Evolutionary conservation across 2,113 vertebrate species (phyloP).

Genomic region (Myrmecophaga tridactyla): DNA sequence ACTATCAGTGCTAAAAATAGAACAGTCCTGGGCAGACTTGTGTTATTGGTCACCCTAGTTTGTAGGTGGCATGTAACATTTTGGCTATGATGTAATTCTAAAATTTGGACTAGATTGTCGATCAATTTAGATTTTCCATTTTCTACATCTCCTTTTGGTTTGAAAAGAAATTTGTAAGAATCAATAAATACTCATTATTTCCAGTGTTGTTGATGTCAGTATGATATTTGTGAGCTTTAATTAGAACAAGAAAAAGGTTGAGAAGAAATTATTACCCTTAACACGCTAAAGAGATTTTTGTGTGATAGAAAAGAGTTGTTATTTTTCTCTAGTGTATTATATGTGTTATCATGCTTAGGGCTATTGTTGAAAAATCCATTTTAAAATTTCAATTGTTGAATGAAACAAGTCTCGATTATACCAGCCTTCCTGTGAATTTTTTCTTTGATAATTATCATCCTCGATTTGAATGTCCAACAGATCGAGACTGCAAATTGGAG

Average conservation of each 20-base stretch:
- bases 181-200: not conserved
- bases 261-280: not conserved
- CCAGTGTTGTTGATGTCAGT: not conserved
- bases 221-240: not conserved
- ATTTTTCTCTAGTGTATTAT: not conserved
- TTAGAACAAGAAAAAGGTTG: not conserved
- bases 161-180: not conserved
- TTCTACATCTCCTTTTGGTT: not conserved
- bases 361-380: not conserved
- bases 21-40: not conserved
- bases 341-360: not conserved
- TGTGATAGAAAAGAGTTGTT: not conserved
- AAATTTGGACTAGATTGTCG: not conserved
- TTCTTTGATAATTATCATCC: not conserved
- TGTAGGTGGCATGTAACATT: not conserved
- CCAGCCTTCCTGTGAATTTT: not conserved
- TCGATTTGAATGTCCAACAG: not conserved
- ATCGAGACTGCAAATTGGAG: constrained; percentile 29
- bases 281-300: constrained; percentile 6
- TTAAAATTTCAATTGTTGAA: not conserved
- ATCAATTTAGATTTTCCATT: not conserved
- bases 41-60: not conserved
- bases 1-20: not conserved
- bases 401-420: not conserved
- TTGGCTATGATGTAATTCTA: constrained; percentile 14